A percentile compares a stretch with the other conserved stretches of the same genome.
Evolutionary conservation across 2,797 vertebrate species (phyloP).

Genomic region (Microctenopoma steveboyesi): DNA sequence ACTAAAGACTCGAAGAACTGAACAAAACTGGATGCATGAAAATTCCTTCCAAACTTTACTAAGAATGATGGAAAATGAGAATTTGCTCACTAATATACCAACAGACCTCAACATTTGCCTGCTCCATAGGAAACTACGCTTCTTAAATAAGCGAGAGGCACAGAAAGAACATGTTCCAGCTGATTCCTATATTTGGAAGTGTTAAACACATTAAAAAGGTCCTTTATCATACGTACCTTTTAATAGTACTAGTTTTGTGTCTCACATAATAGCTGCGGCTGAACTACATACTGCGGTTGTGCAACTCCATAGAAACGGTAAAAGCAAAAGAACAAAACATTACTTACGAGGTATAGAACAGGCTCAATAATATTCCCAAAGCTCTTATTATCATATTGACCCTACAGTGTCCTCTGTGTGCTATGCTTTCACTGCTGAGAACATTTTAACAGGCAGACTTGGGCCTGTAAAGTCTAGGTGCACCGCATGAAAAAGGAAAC

Average conservation of each 20-base stretch:
- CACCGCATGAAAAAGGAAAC: slow-evolving; percentile 58
- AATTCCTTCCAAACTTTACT: not conserved
- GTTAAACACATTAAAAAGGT: not conserved
- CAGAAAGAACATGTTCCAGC: not conserved
- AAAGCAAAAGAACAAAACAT: slow-evolving; percentile 56
- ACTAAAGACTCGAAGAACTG: not conserved
- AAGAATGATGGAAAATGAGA: not conserved
- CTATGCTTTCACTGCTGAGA: slow-evolving; percentile 48
- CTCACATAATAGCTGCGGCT: slow-evolving; percentile 28
- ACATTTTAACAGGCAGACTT: slow-evolving; percentile 56
- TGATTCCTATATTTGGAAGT: not conserved
- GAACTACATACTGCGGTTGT: slow-evolving; percentile 27
- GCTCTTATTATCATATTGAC: slow-evolving; percentile 73
- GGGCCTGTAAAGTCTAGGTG: slow-evolving; percentile 60
- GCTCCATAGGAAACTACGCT: not conserved
- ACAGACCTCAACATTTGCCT: not conserved
- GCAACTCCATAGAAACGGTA: slow-evolving; percentile 58
- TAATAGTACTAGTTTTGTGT: slow-evolving; percentile 16
- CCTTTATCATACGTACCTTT: not conserved
- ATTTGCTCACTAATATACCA: not conserved
- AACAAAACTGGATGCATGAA: not conserved
- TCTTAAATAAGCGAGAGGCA: not conserved
- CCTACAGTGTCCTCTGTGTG: slow-evolving; percentile 43
- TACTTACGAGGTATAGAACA: slow-evolving; percentile 33
- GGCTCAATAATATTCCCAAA: slow-evolving; percentile 57